Conservation (phyloP, 1,140 invertebrate species). For the Formica exsecta region DNA sequence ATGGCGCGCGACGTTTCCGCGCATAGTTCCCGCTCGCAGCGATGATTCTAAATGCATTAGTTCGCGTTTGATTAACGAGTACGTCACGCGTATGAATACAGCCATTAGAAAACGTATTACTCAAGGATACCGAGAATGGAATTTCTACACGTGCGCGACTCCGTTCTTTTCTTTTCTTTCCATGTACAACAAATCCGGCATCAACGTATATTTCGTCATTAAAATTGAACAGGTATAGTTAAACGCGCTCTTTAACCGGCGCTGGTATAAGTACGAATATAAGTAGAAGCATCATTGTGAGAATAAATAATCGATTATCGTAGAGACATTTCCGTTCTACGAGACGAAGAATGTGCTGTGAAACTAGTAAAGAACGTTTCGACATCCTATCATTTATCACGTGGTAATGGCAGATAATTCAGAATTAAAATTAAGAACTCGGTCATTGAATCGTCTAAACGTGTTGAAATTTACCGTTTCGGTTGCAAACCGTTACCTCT, state of each 20-base stretch:
- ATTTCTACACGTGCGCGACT: conserved; percentile 15
- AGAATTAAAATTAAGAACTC: conserved; percentile 12
- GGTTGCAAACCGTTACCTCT: not conserved
- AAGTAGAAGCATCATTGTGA: conserved; percentile 3
- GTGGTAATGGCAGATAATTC: not conserved
- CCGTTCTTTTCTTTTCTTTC: not conserved
- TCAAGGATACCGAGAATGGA: conserved; percentile 42
- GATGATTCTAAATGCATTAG: conserved; percentile 59
- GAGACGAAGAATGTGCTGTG: not conserved
- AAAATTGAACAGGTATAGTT: conserved; percentile 32
- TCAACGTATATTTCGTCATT: conserved; percentile 25
- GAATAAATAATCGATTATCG: conserved; percentile 34
- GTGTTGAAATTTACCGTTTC: not conserved
- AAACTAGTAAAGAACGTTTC: not conserved
- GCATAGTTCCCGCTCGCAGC: conserved; percentile 40
- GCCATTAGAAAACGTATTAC: conserved; percentile 61
- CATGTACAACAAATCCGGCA: not conserved
- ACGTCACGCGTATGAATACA: conserved; percentile 58
- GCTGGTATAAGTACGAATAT: not conserved
- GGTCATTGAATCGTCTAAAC: not conserved
- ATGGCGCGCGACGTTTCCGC: conserved; percentile 60
- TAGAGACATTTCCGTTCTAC: conserved; percentile 7
- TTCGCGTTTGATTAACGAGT: conserved; percentile 61
- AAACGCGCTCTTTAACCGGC: conserved; percentile 21
- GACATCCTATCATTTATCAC: conserved; percentile 7